Evolutionary conservation across 2,888 invertebrate genomes (phyloP).

Genomic region (Bombyx huttoni): DNA sequence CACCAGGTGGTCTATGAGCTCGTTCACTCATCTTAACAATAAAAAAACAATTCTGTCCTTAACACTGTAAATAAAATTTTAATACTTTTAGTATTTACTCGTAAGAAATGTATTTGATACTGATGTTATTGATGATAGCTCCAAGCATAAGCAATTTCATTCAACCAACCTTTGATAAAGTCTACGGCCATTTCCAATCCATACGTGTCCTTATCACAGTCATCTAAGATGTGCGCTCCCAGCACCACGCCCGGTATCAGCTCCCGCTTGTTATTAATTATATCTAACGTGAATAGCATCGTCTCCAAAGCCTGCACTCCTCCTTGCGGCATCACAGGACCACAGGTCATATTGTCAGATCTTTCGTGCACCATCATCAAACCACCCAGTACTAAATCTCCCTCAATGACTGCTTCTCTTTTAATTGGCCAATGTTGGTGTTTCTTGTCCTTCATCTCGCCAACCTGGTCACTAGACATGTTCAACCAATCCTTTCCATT

Average conservation of each 20-base stretch:
- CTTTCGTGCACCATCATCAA: slow-evolving; percentile 95
- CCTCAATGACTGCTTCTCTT: slow-evolving; percentile 88
- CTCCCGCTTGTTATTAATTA: slow-evolving; percentile 76
- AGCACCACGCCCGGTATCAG: slow-evolving; percentile 84
- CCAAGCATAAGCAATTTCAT: not conserved
- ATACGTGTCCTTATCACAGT: slow-evolving; percentile 96
- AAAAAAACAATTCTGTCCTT: too few relatives aligned
- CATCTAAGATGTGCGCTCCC: slow-evolving; percentile 92
- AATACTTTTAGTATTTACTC: too few relatives aligned
- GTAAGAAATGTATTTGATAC: too few relatives aligned
- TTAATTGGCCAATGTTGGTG: slow-evolving; percentile 83
- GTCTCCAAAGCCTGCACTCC: slow-evolving; percentile 90
- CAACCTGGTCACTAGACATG: slow-evolving; percentile 51
- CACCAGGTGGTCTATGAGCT: too few relatives aligned
- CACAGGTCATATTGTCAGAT: slow-evolving; percentile 89
- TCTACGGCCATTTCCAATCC: slow-evolving; percentile 96
- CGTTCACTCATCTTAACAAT: too few relatives aligned
- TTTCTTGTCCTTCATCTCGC: slow-evolving; percentile 52
- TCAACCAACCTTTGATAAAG: slow-evolving; percentile 89
- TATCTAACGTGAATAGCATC: slow-evolving; percentile 92
- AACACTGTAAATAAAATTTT: too few relatives aligned
- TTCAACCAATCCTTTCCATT: slow-evolving; percentile 45
- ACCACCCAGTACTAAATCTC: slow-evolving; percentile 90
- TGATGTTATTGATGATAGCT: too few relatives aligned
- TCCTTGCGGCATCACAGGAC: slow-evolving; percentile 95